phyloP scores from a whole-genome alignment of 1,140 invertebrate species.

The Gryllus bimaculatus region DNA sequence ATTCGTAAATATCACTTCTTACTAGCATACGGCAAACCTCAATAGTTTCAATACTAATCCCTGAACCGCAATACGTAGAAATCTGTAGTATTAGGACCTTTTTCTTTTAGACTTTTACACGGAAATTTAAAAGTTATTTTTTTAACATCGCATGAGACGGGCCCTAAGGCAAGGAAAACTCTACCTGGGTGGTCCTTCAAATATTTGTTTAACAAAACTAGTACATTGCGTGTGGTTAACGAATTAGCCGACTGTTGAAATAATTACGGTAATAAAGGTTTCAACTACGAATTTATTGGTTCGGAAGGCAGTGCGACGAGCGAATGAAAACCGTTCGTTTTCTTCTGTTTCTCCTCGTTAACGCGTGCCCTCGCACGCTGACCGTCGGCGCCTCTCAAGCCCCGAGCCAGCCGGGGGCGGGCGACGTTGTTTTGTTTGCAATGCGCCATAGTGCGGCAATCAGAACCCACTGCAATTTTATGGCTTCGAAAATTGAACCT shows the following conservation, averaged over 20 bases:
- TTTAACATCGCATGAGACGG: not conserved
- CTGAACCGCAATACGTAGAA: too few species aligned
- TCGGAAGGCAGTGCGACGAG: not conserved
- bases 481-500: not conserved
- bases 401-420: too few species aligned
- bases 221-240: slow-evolving; percentile 1
- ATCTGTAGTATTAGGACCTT: too few species aligned
- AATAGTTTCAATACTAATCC: too few species aligned
- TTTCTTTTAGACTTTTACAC: too few species aligned
- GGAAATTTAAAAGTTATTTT: too few species aligned
- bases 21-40: too few species aligned
- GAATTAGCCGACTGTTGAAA: not conserved
- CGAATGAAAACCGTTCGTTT: not conserved
- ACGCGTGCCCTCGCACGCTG: not conserved
- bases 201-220: slow-evolving; percentile 6
- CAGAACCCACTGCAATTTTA: not conserved
- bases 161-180: not conserved
- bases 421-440: too few species aligned
- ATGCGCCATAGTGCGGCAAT: not conserved
- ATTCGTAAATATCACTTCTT: too few species aligned
- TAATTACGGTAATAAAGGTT: not conserved
- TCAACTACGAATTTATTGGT: not conserved
- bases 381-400: too few species aligned
- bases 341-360: not conserved
- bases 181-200: not conserved